These are phyloP conservation scores for Dryobota labecula DNA, from an alignment of 2,888 invertebrate species.

Conservation along the genomic window DNA sequence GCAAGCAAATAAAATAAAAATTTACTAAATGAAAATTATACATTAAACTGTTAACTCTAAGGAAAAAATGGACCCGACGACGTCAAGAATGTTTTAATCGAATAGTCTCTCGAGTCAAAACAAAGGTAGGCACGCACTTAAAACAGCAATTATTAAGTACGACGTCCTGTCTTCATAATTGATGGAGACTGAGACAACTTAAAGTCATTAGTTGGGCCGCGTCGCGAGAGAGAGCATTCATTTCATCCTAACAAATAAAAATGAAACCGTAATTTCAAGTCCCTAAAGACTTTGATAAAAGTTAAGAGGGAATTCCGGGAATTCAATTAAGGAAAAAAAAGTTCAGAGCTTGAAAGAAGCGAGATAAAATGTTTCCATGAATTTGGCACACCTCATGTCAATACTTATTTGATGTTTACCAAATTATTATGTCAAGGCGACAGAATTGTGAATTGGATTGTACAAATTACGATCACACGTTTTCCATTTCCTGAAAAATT, in stretches of 20 bases:
- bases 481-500: background rate
- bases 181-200: conserved; percentile 19
- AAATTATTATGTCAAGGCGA: background rate
- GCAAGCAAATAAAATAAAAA: conserved; percentile 10
- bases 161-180: conserved; percentile 27
- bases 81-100: conserved; percentile 31
- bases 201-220: conserved; percentile 32
- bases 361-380: conserved; percentile 15
- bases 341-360: background rate
- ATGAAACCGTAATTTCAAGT: conserved; percentile 36
- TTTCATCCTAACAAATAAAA: conserved; percentile 37
- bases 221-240: conserved; percentile 13
- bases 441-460: conserved; percentile 6
- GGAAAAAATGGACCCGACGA: conserved; percentile 8
- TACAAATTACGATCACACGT: background rate
- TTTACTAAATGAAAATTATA: conserved; percentile 12
- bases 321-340: conserved; percentile 26
- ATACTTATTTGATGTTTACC: background rate
- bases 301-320: conserved; percentile 24
- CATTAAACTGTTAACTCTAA: conserved; percentile 19
- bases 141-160: conserved; percentile 45
- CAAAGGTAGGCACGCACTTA: conserved; percentile 14
- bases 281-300: conserved; percentile 13
- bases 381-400: conserved; percentile 21
- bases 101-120: conserved; percentile 23